Conservation (phyloP, 2,113 vertebrate genomes). For the Colinus virginianus region DNA sequence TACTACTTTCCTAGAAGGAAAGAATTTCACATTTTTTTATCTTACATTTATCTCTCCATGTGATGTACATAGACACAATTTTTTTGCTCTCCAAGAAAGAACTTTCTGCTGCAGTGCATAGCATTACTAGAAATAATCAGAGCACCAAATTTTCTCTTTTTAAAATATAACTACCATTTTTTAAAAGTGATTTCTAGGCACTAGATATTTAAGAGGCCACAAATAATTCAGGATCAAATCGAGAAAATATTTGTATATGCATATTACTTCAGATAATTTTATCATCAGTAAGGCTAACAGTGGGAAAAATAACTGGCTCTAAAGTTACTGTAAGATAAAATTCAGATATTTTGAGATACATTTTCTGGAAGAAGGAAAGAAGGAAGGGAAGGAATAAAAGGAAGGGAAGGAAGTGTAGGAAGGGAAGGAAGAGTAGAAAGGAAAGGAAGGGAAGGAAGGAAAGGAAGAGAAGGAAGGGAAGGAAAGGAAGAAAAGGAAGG, state of each 20-base stretch:
- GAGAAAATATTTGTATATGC: fast-evolving
- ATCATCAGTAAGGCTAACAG: neutral
- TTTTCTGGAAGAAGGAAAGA: too few relatives aligned
- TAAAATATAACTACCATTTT: neutral
- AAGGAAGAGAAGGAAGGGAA: neutral
- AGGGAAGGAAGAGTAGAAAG: neutral
- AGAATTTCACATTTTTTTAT: neutral
- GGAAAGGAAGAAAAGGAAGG: neutral
- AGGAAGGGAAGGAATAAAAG: neutral
- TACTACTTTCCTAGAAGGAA: neutral
- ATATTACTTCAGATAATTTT: neutral
- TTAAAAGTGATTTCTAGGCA: neutral
- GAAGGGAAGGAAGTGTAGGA: neutral
- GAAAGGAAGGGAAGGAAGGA: neutral
- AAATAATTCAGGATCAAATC: neutral
- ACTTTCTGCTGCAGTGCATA: neutral
- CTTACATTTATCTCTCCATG: neutral
- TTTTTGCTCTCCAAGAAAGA: neutral
- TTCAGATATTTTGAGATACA: neutral
- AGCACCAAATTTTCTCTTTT: neutral
- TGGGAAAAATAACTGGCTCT: neutral
- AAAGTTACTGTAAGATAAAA: neutral
- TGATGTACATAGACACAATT: neutral
- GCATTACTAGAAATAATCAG: neutral
- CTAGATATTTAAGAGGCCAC: neutral